These are phyloP conservation scores for Drosophila buzzatii DNA, from an alignment of 2,888 invertebrate genomes.

Conservation along the genomic window DNA sequence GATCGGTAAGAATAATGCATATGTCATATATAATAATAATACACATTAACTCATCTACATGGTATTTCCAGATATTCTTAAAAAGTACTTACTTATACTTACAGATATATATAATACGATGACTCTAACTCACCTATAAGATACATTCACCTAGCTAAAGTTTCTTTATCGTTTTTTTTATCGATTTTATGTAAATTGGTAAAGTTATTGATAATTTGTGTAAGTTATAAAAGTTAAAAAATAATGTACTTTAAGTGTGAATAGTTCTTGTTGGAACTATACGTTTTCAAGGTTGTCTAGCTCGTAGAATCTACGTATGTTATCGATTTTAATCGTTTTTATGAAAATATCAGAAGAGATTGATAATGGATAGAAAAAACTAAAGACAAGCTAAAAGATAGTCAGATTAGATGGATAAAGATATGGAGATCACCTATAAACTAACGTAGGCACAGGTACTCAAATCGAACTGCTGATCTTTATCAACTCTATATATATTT, in stretches of 20 bases:
- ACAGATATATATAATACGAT: not conserved
- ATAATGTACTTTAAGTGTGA: not conserved
- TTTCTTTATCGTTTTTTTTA: not conserved
- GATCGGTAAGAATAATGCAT: no score
- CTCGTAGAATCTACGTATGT: not conserved
- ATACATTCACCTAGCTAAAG: not conserved
- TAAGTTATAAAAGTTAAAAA: no score
- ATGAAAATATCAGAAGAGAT: not conserved
- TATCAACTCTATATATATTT: not conserved
- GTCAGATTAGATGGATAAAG: no score
- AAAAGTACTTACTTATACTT: no score
- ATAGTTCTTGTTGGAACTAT: no score
- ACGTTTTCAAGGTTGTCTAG: not conserved
- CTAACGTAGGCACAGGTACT: not conserved
- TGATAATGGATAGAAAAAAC: not conserved
- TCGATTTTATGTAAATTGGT: not conserved
- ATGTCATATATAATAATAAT: no score
- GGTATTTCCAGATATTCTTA: no score
- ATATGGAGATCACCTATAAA: not conserved
- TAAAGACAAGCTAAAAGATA: not conserved
- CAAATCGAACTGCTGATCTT: not conserved
- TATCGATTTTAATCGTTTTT: not conserved
- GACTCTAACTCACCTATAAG: not conserved
- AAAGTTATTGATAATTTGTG: not conserved
- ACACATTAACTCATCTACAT: no score